Base-by-base conservation (phyloP, 2,888 invertebrate species). In the Tipula vernalis region DNA sequence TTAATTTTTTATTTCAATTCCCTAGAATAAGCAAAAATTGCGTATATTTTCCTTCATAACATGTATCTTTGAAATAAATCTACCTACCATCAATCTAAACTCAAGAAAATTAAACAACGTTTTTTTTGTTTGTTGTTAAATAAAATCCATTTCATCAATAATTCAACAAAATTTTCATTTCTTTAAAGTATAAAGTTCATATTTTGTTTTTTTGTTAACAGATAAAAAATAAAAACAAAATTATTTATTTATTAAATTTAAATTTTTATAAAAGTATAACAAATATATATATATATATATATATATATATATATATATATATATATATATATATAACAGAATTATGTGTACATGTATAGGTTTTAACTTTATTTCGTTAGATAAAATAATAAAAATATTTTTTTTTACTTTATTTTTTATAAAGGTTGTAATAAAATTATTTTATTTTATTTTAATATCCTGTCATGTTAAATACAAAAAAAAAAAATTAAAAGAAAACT, bases 121-220 rank as follows among this genome's bases (percentile, higher is more conserved):
- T 71, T 28, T 71, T 71, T 71, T 51, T 47, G n/a, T 51, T 51
- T 51, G n/a, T 51, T 13, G 51, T 3, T 71, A 71, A 71, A 28
- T 71, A 71, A 71, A 71, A 71, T 71, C 71, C 71, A 71, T 71
- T 71, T 71, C 71, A 71, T 71, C 71, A 71, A 71, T 71, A 71
- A 71, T 71, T 71, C 71, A 71, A 71, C 71, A 18, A 71, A 71
- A 71, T 71, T 71, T 71, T 71, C 71, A 71, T 71, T 71, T 71
- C 71, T 71, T 71, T 71, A 71, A 71, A 71, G 71, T 28, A 71
- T 28, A 71, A 71, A 71, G 71, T 71, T 71, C 18, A 71, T 71
- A 71, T 71, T 71, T 51, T 15, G 15, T 51, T 51, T 51, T 18
- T 71, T 71, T 71, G 71, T 28, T 71, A 71, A 71, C 28, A 71